A percentile compares a stretch with the other conserved stretches of the same genome.
These are phyloP conservation scores for Mamestra configurata DNA, from an alignment of 1,140 invertebrate genomes.

Conservation along the genomic window DNA sequence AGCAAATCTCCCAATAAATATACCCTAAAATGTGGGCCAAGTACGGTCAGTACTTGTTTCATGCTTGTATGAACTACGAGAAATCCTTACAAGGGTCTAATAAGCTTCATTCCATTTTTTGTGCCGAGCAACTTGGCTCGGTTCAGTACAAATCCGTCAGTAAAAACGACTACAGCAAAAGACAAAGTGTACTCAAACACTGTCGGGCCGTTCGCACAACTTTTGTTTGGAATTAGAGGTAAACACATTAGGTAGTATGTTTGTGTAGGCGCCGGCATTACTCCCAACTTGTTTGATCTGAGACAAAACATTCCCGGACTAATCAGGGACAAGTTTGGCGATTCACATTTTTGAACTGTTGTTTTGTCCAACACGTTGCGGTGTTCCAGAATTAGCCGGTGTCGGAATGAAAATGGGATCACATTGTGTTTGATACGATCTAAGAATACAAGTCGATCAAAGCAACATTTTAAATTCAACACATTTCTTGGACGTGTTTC, in stretches of 20 bases:
- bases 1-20: constrained; percentile 47
- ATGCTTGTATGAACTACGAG: constrained; percentile 45
- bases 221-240: constrained; percentile 84
- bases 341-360: constrained; percentile 75
- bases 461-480: background rate
- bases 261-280: constrained; percentile 80
- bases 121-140: constrained; percentile 39
- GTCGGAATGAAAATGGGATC: constrained; percentile 29
- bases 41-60: constrained; percentile 50
- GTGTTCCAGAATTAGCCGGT: constrained; percentile 32
- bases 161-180: constrained; percentile 59
- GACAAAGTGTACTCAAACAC: constrained; percentile 58
- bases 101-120: constrained; percentile 47
- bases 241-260: constrained; percentile 85
- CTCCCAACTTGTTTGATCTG: constrained; percentile 78
- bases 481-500: background rate
- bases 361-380: constrained; percentile 36
- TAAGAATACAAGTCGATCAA: constrained; percentile 27
- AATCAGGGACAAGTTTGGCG: constrained; percentile 78
- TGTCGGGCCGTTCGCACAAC: constrained; percentile 68
- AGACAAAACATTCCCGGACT: constrained; percentile 77
- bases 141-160: constrained; percentile 48
- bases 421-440: constrained; percentile 30
- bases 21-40: constrained; percentile 40
- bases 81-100: constrained; percentile 52